Percentiles rank a stretch among this genome's conserved stretches.
Conservation (phyloP, 2,797 vertebrate species). For the Phataginus tetradactyla region DNA sequence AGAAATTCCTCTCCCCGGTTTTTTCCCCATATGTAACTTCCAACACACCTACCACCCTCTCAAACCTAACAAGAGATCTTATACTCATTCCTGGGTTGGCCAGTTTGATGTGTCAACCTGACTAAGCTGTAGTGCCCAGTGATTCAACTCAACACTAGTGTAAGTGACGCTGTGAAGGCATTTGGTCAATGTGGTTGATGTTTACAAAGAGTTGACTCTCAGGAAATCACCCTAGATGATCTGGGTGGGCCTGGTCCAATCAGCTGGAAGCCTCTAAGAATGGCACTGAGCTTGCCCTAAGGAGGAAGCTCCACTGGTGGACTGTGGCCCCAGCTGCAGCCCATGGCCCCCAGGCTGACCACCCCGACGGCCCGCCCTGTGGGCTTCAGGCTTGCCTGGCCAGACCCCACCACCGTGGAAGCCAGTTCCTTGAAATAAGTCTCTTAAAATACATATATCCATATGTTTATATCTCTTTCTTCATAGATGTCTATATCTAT, state of each 20-base stretch:
- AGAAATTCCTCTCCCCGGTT: background rate
- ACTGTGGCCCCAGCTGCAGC: no score
- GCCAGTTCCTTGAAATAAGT: background rate
- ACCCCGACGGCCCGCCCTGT: fast-evolving
- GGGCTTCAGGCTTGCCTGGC: background rate
- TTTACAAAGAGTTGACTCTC: background rate
- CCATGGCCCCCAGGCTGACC: fast-evolving
- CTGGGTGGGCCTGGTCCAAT: background rate
- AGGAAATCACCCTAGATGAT: fast-evolving
- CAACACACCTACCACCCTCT: background rate
- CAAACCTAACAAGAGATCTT: no score
- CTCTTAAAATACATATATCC: no score
- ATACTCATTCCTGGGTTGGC: no score
- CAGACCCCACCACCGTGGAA: fast-evolving
- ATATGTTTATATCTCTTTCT: no score
- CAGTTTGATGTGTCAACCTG: background rate
- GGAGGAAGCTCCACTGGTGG: background rate
- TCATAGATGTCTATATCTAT: background rate
- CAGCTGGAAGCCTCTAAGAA: background rate
- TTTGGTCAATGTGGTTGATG: fast-evolving
- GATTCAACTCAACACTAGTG: fast-evolving
- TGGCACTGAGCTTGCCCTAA: background rate
- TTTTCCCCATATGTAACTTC: background rate
- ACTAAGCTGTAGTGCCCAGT: background rate
- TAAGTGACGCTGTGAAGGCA: fast-evolving